phyloP scores from a whole-genome alignment of 2,888 invertebrate species.

The Sicus ferrugineus region DNA sequence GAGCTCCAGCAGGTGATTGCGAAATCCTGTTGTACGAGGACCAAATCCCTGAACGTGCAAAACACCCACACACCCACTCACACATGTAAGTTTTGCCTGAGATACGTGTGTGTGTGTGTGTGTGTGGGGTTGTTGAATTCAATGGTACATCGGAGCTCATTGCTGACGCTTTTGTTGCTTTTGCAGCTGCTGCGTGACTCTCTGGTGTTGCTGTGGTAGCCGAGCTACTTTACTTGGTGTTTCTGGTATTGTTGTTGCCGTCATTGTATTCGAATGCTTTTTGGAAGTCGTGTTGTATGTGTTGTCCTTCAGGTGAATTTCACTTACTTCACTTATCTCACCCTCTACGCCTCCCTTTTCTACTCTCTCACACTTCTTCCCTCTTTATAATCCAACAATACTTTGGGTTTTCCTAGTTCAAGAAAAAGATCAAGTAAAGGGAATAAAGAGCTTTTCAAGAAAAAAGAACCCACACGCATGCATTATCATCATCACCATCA shows the following conservation, averaged over 20 bases:
- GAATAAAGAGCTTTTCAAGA: not conserved
- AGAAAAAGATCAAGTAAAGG: not conserved
- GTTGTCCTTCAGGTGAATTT: not conserved
- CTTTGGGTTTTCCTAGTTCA: not conserved
- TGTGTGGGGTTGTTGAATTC: no score
- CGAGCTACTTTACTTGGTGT: no score
- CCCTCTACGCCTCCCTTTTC: not conserved
- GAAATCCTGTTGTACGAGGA: slow-evolving; percentile 44
- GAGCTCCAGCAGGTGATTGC: slow-evolving; percentile 46
- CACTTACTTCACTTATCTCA: no score
- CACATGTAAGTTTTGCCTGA: not conserved
- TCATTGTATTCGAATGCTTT: not conserved
- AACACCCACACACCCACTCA: slow-evolving; percentile 2
- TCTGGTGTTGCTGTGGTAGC: not conserved
- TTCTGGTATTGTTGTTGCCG: not conserved
- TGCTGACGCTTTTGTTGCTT: no score
- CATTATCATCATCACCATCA: no score
- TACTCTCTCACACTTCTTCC: not conserved
- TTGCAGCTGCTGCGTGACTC: no score
- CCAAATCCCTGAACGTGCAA: slow-evolving; percentile 55
- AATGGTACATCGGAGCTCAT: no score
- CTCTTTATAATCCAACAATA: not conserved
- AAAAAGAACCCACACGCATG: not conserved
- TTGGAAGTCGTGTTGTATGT: not conserved
- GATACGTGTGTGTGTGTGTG: no score